A percentile compares a stretch with the other conserved stretches of the same genome.
Evolutionary conservation across 2,888 invertebrate genomes (phyloP).

Genomic region (Drosophila emarginata): DNA sequence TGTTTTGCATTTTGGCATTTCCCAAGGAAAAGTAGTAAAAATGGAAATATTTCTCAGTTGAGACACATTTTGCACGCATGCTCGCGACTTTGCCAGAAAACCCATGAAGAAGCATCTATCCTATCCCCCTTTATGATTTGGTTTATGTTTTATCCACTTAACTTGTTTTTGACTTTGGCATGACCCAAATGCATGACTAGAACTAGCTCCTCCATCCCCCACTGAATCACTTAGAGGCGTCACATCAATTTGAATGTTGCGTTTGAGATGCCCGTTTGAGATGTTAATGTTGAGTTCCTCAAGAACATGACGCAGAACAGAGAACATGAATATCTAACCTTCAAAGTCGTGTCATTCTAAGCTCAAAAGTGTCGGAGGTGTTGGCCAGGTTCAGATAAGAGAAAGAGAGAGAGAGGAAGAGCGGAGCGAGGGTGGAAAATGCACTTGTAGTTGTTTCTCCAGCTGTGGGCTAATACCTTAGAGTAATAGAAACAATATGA

Average conservation of each 20-base stretch:
- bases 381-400: constrained; percentile 10
- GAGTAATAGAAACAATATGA: background rate
- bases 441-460: background rate
- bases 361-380: background rate
- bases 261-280: constrained; percentile 11
- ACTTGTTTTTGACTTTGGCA: constrained; percentile 6
- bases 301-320: background rate
- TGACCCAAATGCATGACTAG: constrained; percentile 52
- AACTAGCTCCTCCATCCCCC: constrained; percentile 17
- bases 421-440: background rate
- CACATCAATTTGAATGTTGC: constrained; percentile 11
- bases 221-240: background rate
- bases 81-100: constrained; percentile 14
- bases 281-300: constrained; percentile 16
- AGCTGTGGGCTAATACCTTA: background rate
- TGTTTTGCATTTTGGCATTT: constrained; percentile 17
- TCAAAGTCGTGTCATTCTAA: background rate
- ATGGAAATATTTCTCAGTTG: constrained; percentile 12
- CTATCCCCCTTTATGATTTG: background rate
- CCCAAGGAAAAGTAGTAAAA: constrained; percentile 6
- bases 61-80: constrained; percentile 1
- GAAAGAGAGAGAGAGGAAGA: constrained; percentile 4
- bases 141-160: constrained; percentile 1
- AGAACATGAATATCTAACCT: background rate
- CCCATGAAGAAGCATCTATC: constrained; percentile 7